A percentile compares a stretch with the other conserved stretches of the same genome.
Conservation (phyloP, 2,113 vertebrate species). For the Myxocyprinus asiaticus region DNA sequence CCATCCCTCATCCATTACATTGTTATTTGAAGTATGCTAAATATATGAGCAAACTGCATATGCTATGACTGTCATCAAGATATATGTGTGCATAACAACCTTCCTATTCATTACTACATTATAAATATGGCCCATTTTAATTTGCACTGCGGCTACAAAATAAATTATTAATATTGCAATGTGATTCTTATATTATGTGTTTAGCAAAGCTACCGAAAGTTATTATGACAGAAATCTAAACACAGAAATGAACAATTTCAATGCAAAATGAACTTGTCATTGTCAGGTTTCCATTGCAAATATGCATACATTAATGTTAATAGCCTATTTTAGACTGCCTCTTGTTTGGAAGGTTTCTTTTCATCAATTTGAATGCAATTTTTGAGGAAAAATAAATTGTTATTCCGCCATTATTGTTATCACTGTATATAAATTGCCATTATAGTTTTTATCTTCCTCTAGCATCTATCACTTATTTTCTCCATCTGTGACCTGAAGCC, state of each 20-base stretch:
- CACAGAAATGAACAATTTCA: slow-evolving; percentile 11
- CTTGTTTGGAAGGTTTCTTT: background rate
- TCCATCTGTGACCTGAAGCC: background rate
- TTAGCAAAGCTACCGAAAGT: slow-evolving; percentile 18
- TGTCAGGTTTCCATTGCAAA: slow-evolving; percentile 41
- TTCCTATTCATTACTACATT: slow-evolving; percentile 7
- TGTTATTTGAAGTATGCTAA: background rate
- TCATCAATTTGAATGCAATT: background rate
- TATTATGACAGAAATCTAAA: slow-evolving; percentile 23
- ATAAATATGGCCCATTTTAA: background rate
- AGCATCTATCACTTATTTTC: too few species aligned
- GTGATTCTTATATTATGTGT: background rate
- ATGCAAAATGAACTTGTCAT: slow-evolving; percentile 42
- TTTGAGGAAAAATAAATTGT: slow-evolving; percentile 14
- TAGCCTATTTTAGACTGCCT: slow-evolving; percentile 48
- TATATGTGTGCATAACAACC: background rate
- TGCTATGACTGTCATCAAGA: background rate
- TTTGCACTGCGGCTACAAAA: background rate
- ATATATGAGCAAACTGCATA: background rate
- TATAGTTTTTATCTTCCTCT: background rate
- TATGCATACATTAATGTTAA: slow-evolving; percentile 67
- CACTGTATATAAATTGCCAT: slow-evolving; percentile 19
- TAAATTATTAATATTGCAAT: slow-evolving; percentile 34
- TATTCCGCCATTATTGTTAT: background rate
- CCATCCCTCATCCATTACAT: background rate